phyloP scores from a whole-genome alignment of 2,113 vertebrate species.

The Oreocharis arfaki region DNA sequence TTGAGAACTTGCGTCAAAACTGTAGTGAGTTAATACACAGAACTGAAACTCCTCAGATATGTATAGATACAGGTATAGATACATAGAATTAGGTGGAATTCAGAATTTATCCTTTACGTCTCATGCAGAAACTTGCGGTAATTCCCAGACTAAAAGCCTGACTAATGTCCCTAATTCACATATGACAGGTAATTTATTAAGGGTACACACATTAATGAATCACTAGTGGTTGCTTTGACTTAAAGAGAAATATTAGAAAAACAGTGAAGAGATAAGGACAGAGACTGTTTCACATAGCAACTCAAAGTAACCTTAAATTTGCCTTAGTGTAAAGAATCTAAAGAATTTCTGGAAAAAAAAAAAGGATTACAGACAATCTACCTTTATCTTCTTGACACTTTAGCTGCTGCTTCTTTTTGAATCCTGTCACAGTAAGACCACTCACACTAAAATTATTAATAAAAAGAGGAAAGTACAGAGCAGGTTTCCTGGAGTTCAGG shows the following conservation, averaged over 20 bases:
- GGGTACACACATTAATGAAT: slow-evolving; percentile 15
- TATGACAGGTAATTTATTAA: slow-evolving; percentile 11
- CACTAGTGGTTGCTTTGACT: neutral
- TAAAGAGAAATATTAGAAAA: neutral
- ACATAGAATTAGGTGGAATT: neutral
- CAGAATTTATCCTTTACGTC: neutral
- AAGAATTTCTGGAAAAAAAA: neutral
- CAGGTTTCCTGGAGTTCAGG: neutral
- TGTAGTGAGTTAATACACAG: neutral
- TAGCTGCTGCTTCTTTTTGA: neutral
- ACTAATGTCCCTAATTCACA: slow-evolving; percentile 19
- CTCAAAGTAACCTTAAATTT: neutral
- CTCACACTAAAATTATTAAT: neutral
- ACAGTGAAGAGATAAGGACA: neutral
- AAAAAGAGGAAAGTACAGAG: neutral
- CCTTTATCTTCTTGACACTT: neutral
- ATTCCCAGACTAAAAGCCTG: neutral
- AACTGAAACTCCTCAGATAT: neutral
- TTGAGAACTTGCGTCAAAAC: neutral
- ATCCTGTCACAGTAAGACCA: neutral
- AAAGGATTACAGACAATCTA: neutral
- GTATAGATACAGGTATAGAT: neutral
- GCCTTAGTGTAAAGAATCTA: neutral
- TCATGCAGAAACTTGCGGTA: neutral
- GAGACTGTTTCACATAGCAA: neutral